Evolutionary conservation across 2,113 vertebrate species (phyloP).

Genomic region (Kryptolebias marmoratus): DNA sequence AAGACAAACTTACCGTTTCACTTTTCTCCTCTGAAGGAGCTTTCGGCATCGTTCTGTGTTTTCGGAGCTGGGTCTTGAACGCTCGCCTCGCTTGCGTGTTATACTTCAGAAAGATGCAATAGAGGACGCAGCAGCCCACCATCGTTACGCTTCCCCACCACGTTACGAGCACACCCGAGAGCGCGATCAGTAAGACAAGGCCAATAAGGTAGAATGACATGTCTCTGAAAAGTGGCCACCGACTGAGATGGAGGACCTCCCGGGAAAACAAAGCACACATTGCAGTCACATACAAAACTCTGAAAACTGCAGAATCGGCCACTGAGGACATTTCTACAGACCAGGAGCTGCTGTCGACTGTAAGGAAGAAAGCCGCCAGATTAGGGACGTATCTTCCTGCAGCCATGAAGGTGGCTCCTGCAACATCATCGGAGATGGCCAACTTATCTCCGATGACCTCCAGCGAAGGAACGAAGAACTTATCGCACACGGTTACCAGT

Average conservation of each 20-base stretch:
- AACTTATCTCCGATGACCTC: constrained; percentile 92
- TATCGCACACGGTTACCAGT: constrained; percentile 95
- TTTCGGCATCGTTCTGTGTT: constrained; percentile 66
- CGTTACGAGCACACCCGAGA: constrained; percentile 84
- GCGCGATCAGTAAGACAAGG: constrained; percentile 93
- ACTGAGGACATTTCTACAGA: constrained; percentile 55
- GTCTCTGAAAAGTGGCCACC: constrained; percentile 98
- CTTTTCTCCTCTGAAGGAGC: too few species aligned
- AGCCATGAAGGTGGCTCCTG: constrained; percentile 98
- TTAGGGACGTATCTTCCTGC: constrained; percentile 96
- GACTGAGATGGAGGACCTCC: constrained; percentile 92
- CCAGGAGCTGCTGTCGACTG: constrained; percentile 89
- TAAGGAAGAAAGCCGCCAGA: constrained; percentile 96
- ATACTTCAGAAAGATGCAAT: constrained; percentile 92
- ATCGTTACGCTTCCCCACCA: constrained; percentile 96
- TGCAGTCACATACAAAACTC: constrained; percentile 96
- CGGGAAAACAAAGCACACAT: constrained; percentile 94
- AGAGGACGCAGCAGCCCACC: constrained; percentile 85
- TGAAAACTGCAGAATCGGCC: constrained; percentile 96
- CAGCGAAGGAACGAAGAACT: constrained; percentile 94
- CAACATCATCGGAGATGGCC: constrained; percentile 94
- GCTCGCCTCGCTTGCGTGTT: constrained; percentile 86
- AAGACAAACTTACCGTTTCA: too few species aligned
- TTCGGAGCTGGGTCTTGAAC: constrained; percentile 86
- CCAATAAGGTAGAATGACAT: constrained; percentile 94